Base-by-base conservation (phyloP, 2,888 invertebrate genomes). In the Parnassius glacialis region DNA sequence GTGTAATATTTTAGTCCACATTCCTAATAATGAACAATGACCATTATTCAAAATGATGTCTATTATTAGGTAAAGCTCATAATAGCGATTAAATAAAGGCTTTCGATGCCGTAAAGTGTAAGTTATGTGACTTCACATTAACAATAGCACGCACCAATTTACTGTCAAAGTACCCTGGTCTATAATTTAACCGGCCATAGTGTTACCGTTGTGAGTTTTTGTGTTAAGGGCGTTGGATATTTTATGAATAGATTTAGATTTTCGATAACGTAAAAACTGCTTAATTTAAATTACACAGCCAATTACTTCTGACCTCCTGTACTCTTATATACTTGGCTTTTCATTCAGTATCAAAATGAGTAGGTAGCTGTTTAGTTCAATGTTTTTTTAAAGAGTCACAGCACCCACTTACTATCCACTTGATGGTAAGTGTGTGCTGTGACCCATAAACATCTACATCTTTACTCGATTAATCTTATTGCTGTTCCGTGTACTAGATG, bases 111-210 rank as follows among this genome's bases (percentile, higher is more conserved):
- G 50, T 62, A 61, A 62, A 58, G 10, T n/a, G n/a, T 58, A 50
- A 62, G 54, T 62, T 59, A 59, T 62, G 50, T 44, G 13, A 57
- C 62, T 50, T 50, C 43, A 58, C 58, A 50, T 57, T 57, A 13
- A 50, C 44, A 43, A 59, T 54, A 62, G 20, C 58, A 62, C 57
- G 51, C 55, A 58, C 53, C 58, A 58, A 54, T 42, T 47, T 55
- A 41, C 41, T 43, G n/a, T 12, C 34, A 48, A 54, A 62, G 16
- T 57, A 50, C 53, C 52, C 43, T 12, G 34, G 53, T 51, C 50
- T 62, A 51, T 59, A 62, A 62, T 62, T 62, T 62, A 16, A 48
- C 20, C 1, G 34, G 55, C 47, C n/a, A 13, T n/a, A n/a, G 54
- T 51, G 42, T 55, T 60, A 42, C 50, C 53, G 34, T 16, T 3